Evolutionary conservation across 2,113 vertebrate species (phyloP), one percentile per base, ranked within the genome.

Genomic region (Verasper variegatus): DNA sequence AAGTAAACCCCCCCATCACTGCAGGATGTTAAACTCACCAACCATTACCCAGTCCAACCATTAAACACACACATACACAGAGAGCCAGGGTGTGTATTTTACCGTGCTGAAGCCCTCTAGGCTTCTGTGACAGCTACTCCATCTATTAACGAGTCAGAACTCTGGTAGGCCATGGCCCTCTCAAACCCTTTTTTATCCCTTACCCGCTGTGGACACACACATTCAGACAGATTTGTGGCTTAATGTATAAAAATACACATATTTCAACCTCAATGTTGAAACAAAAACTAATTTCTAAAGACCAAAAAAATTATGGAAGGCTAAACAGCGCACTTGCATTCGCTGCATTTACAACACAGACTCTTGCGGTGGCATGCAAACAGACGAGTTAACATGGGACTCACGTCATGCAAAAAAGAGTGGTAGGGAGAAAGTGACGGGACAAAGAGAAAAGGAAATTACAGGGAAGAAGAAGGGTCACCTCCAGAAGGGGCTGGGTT

Each of bases 81-180:
- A 13, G n/a, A 31, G 59, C 88, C 63, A 42, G 57, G 35, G 27
- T 76, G 72, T 86, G 85, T 86, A 84, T 80, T 95, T 97, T 97
- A 97, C 95, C 95, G 93, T 92, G 87, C 80, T 93, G 92, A 95
- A 92, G 74, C 83, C 52, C 63, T 55, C 91, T 95, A 94, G 87
- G 95, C 89, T 90, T 95, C 91, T 91, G 95, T 92, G 88, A 95
- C 82, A 84, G 94, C 93, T 86, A 91, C 88, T 95, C 94, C 96
- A 92, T 96, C 96, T 94, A 97, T 95, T 89, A 99, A 96, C 68
- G 97, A 96, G 92, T 95, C 93, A 60, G 89, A 91, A 45, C 87
- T 88, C 76, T 95, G 95, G 93, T 87, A 95, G 83, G 77, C 78
- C 87, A 95, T 45, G 86, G 92, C 88, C 62, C 88, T 92, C 71